Percentiles rank a stretch among this genome's conserved stretches.
Evolutionary conservation across 2,797 vertebrate species (phyloP).

Genomic region (Anguilla pacifica): DNA sequence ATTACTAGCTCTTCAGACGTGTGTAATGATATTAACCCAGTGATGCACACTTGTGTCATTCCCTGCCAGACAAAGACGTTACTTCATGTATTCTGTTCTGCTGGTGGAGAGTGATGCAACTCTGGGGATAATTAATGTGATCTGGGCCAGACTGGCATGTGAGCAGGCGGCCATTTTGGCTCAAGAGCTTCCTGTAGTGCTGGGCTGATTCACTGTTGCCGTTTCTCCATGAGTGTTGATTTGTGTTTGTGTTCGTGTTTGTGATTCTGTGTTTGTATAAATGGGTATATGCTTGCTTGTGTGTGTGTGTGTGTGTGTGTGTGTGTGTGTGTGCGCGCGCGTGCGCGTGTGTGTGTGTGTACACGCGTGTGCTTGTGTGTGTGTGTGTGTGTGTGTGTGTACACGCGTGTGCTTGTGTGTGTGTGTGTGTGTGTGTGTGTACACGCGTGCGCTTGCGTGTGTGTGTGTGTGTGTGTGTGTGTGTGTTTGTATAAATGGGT

Average conservation of each 20-base stretch:
- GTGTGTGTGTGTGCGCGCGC: neutral
- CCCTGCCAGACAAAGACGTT: slow-evolving; percentile 3
- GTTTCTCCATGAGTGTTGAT: slow-evolving; percentile 2
- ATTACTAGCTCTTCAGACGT: slow-evolving; percentile 8
- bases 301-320: slow-evolving; percentile 31
- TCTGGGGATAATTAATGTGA: slow-evolving; percentile 1
- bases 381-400: slow-evolving; percentile 16
- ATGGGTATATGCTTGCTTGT: neutral
- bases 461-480: no score
- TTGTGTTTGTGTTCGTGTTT: neutral
- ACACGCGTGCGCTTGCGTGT: no score
- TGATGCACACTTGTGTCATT: neutral
- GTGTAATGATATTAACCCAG: neutral
- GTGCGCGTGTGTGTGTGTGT: slow-evolving; percentile 24
- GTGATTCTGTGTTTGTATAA: slow-evolving; percentile 7
- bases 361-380: no score
- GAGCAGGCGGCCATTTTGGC: neutral
- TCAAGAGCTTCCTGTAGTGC: neutral
- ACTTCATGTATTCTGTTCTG: slow-evolving; percentile 14
- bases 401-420: slow-evolving; percentile 21
- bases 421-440: no score
- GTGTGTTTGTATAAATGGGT: no score
- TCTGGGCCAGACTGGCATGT: neutral
- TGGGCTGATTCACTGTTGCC: neutral
- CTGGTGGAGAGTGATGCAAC: neutral